Percentiles rank a stretch among this genome's conserved stretches.
phyloP scores from a whole-genome alignment of 2,797 vertebrate species.

The Phoxinus dragarum region DNA sequence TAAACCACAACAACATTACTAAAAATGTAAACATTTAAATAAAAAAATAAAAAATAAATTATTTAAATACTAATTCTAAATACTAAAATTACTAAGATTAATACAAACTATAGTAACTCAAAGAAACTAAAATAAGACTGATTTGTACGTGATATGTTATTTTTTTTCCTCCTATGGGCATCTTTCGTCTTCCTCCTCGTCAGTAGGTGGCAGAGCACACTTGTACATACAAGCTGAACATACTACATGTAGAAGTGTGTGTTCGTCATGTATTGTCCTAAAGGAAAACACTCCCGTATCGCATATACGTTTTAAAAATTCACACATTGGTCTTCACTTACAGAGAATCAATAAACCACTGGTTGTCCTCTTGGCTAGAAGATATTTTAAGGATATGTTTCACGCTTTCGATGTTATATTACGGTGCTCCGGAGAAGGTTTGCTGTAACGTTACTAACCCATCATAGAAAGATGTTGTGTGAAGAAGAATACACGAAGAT shows the following conservation, averaged over 20 bases:
- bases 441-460: background rate
- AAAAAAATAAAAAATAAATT: background rate
- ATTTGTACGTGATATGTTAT: background rate
- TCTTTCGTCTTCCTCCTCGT: background rate
- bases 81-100: too few relatives aligned
- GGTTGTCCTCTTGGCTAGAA: background rate
- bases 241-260: conserved; percentile 14
- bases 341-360: background rate
- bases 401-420: background rate
- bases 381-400: background rate
- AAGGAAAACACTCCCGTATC: conserved; percentile 21
- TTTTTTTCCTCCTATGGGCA: too few relatives aligned
- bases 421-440: background rate
- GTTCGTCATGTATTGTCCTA: conserved; percentile 37
- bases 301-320: background rate
- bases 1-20: background rate
- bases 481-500: background rate
- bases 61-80: background rate
- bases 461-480: background rate
- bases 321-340: background rate
- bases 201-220: conserved; percentile 21
- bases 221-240: background rate
- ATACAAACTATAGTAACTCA: background rate
- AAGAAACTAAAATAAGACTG: background rate
- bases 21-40: background rate